These are phyloP conservation scores for Strix uralensis DNA, from an alignment of 2,113 vertebrate species.

Conservation along the genomic window DNA sequence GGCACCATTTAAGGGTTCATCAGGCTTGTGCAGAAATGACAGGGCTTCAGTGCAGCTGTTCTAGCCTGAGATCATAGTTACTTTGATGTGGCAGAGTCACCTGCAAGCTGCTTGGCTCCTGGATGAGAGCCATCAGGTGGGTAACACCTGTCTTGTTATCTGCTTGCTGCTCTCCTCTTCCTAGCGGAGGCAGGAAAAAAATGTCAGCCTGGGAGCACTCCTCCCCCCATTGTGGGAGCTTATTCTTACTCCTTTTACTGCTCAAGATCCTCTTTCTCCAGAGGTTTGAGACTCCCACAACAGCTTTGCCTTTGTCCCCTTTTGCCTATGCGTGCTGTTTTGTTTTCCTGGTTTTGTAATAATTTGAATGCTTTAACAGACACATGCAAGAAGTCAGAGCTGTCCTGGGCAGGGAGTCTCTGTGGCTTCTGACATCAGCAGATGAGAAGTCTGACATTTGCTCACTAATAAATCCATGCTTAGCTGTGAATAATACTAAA, in stretches of 20 bases:
- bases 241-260: neutral
- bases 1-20: neutral
- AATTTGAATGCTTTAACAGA: neutral
- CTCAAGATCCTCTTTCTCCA: neutral
- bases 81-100: conserved; percentile 65
- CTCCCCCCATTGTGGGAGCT: neutral
- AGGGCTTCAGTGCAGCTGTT: conserved; percentile 56
- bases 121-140: conserved; percentile 54
- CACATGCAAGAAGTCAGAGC: neutral
- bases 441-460: neutral
- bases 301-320: neutral
- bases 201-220: neutral
- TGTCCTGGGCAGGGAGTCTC: neutral
- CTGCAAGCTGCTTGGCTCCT: conserved; percentile 65
- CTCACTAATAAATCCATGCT: neutral
- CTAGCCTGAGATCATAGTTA: conserved; percentile 33
- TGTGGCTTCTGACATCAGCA: neutral
- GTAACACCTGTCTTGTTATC: conserved; percentile 42
- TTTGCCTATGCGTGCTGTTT: neutral
- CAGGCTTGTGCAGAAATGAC: neutral
- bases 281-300: neutral
- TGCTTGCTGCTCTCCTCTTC: conserved; percentile 1
- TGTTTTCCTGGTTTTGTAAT: neutral
- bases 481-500: neutral
- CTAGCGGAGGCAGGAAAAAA: neutral